Conservation (phyloP, 2,113 vertebrate species). For the Dipodomys ordii region DNA sequence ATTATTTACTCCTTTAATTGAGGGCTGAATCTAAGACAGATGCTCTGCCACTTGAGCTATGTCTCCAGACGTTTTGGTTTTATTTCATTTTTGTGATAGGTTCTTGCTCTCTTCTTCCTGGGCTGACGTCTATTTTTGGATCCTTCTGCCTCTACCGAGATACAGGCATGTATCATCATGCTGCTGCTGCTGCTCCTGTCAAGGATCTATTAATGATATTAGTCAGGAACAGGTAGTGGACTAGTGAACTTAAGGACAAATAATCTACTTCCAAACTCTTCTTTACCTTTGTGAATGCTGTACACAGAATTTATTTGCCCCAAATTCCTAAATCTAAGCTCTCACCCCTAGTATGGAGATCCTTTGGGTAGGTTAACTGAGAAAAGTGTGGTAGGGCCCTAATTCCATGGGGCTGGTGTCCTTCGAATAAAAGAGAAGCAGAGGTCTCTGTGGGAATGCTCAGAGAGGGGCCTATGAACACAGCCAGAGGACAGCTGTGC, state of each 20-base stretch:
- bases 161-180: too few relatives aligned
- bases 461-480: neutral
- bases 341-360: too few relatives aligned
- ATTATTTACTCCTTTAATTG: neutral
- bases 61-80: too few relatives aligned
- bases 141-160: too few relatives aligned
- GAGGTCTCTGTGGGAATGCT: neutral
- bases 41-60: too few relatives aligned
- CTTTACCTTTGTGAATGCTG: neutral
- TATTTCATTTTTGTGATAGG: too few relatives aligned
- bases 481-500: neutral
- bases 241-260: neutral
- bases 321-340: neutral
- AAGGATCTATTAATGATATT: neutral
- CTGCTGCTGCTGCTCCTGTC: neutral
- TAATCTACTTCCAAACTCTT: slow-evolving; percentile 3
- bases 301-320: neutral
- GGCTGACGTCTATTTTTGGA: too few relatives aligned
- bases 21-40: too few relatives aligned
- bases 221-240: neutral
- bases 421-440: neutral
- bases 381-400: neutral
- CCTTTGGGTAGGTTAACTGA: neutral
- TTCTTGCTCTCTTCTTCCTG: too few relatives aligned
- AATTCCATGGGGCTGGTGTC: neutral